phyloP scores from a whole-genome alignment of 1,140 invertebrate genomes.

The Ridgeia piscesae region DNA sequence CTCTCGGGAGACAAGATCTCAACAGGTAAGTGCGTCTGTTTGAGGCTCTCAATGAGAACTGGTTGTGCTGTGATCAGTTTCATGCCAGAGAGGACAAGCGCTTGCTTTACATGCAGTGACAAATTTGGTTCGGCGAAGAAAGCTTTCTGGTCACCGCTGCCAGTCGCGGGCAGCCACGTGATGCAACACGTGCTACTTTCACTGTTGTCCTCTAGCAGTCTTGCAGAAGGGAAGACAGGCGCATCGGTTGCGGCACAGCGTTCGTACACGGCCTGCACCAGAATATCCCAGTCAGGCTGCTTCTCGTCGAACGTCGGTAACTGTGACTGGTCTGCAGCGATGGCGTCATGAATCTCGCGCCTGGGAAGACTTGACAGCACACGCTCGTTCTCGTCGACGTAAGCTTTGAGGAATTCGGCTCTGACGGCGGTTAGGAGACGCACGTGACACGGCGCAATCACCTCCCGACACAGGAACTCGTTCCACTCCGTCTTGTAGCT shows the following conservation, averaged over 20 bases:
- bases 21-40: neutral
- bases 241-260: conserved; percentile 33
- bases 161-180: conserved; percentile 6
- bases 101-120: neutral
- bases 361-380: conserved; percentile 7
- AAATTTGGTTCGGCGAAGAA: conserved; percentile 5
- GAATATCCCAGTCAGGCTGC: neutral
- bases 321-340: conserved; percentile 57
- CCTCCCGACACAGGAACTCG: conserved; percentile 36
- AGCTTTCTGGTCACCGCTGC: neutral
- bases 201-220: neutral
- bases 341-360: conserved; percentile 21
- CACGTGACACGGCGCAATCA: conserved; percentile 22
- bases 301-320: conserved; percentile 29
- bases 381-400: neutral
- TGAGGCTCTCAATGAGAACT: neutral
- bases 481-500: conserved; percentile 38
- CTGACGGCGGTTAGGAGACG: neutral
- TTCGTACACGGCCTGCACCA: neutral
- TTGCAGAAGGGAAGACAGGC: conserved; percentile 42
- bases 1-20: neutral
- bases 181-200: neutral
- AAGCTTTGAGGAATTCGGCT: neutral
- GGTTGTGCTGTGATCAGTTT: neutral
- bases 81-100: neutral